Evolutionary conservation across 2,797 vertebrate species (phyloP), one percentile per base, ranked within the genome.

Genomic region (Echeneis naucrates): DNA sequence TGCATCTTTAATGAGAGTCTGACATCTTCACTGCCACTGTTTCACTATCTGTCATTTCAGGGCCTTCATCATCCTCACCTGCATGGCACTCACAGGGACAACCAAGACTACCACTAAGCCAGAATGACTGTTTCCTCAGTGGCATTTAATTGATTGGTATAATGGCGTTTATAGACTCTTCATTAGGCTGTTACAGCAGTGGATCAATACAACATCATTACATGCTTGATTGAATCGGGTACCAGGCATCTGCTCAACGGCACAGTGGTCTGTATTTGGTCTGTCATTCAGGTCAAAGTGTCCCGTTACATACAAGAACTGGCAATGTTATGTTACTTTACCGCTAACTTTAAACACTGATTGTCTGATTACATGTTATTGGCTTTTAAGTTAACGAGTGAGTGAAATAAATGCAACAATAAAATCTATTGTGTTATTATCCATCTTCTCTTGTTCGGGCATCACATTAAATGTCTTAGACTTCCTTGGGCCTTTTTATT

Each of bases 1-100:
- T 93, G 85, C 91, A 94, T 92, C 83, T 91, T 94, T 93, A 90
- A 94, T 95, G 91, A 90, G 64, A 82, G 74, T 78, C 88, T 92
- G 89, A 86, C 85, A 89, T 91, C 83, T 88, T 84, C 63, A 66
- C 79, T 80, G 77, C 78, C 70, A 64, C 59, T 63, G 68, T 83
- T 81, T 86, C 79, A 78, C 80, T 77, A 62, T 86, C 75, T 70
- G 72, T 81, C 71, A 80, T 67, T 71, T 54, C 44, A 12, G 45
- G 38, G 38, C 74, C 80, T 21, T 67, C 53, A 55, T 78, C 58
- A 47, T 81, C 65, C 38, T 81, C 78, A 87, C 77, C 83, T 78
- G 69, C 67, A 65, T 57, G 30, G 57, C 56, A 62, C 61, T 72
- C 70, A 44, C 24, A 33, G 48, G 47, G 69, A 38, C 23, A 72